Evolutionary conservation across 1,140 invertebrate genomes (phyloP).

Genomic region (Eumeta japonica): DNA sequence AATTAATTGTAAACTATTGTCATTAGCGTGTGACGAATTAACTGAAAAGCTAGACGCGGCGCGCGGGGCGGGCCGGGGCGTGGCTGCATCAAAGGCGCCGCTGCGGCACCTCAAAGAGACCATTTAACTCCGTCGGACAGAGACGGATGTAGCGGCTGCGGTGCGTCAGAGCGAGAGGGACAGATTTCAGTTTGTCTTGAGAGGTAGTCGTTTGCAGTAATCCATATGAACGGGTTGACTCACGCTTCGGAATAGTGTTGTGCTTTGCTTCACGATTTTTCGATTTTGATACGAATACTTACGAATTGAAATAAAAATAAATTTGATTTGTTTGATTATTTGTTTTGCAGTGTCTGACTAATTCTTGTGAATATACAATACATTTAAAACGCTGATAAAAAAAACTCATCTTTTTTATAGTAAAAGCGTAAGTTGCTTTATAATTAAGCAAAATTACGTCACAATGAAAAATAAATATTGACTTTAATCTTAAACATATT

Average conservation of each 20-base stretch:
- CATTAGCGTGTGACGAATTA: slow-evolving; percentile 53
- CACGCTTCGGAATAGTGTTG: slow-evolving; percentile 34
- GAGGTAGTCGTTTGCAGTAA: slow-evolving; percentile 20
- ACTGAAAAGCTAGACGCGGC: slow-evolving; percentile 17
- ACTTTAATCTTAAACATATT: too few species aligned
- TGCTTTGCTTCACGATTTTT: background rate
- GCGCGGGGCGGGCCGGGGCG: slow-evolving; percentile 29
- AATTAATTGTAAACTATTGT: slow-evolving; percentile 51
- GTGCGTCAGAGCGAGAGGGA: slow-evolving; percentile 22
- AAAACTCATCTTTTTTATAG: background rate
- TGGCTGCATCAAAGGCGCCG: slow-evolving; percentile 42
- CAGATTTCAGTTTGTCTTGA: slow-evolving; percentile 18
- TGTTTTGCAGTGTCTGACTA: background rate
- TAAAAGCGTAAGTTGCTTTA: background rate
- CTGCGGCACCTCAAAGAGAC: slow-evolving; percentile 27
- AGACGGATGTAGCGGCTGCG: slow-evolving; percentile 8
- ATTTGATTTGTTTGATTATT: background rate
- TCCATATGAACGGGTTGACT: slow-evolving; percentile 42
- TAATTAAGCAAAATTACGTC: too few species aligned
- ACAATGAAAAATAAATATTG: too few species aligned
- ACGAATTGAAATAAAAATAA: background rate
- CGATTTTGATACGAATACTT: background rate
- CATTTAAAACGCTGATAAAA: background rate
- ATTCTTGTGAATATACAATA: background rate
- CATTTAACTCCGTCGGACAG: slow-evolving; percentile 27